These are phyloP conservation scores for Thaumatotibia leucotreta DNA, from an alignment of 1,140 invertebrate species.

Conservation along the genomic window DNA sequence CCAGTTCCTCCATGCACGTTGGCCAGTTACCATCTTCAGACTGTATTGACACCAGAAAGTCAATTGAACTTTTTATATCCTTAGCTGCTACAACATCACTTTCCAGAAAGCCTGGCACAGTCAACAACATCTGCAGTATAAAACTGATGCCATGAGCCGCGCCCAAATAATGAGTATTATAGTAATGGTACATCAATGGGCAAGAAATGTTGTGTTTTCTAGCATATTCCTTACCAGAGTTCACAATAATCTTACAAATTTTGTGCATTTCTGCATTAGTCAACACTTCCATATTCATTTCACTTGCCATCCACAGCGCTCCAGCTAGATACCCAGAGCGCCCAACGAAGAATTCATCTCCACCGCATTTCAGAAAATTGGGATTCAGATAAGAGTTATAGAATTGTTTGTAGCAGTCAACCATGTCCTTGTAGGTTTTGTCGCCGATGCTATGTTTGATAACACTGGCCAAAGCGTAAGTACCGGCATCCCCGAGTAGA, in stretches of 20 bases:
- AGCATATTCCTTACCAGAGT: constrained; percentile 84
- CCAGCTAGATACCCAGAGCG: constrained; percentile 88
- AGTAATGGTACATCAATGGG: constrained; percentile 91
- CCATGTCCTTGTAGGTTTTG: constrained; percentile 37
- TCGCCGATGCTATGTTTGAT: constrained; percentile 75
- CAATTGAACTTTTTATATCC: constrained; percentile 78
- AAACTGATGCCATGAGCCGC: constrained; percentile 87
- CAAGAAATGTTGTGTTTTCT: constrained; percentile 76
- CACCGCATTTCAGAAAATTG: constrained; percentile 83
- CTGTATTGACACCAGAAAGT: constrained; percentile 82
- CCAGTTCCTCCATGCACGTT: constrained; percentile 84
- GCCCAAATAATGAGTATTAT: constrained; percentile 90
- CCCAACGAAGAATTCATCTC: constrained; percentile 91
- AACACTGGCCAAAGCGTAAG: constrained; percentile 79
- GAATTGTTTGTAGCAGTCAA: constrained; percentile 61
- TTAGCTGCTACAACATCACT: constrained; percentile 72
- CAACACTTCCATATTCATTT: constrained; percentile 75
- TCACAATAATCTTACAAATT: constrained; percentile 82
- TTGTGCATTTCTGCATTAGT: constrained; percentile 77
- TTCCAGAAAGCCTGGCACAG: constrained; percentile 80
- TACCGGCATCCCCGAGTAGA: constrained; percentile 80
- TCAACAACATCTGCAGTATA: constrained; percentile 81
- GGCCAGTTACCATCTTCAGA: constrained; percentile 87
- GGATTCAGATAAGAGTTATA: constrained; percentile 71
- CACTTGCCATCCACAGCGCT: constrained; percentile 83